A percentile compares a stretch with the other conserved stretches of the same genome.
These are phyloP conservation scores for Lagopus leucura DNA, from an alignment of 2,113 vertebrate genomes.

Conservation along the genomic window DNA sequence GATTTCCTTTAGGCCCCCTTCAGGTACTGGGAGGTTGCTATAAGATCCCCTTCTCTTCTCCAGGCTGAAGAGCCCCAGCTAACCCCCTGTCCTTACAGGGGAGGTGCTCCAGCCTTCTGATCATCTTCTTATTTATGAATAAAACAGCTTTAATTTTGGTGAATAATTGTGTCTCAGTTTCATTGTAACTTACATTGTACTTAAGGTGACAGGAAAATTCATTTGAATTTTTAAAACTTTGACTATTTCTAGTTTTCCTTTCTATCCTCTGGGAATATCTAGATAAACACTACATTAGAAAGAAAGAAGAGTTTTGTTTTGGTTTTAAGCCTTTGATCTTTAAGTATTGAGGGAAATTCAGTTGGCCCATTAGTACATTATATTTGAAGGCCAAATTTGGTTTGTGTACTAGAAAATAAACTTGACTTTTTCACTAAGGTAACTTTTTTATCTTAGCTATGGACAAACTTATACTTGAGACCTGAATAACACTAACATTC, in stretches of 20 bases:
- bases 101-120: no score
- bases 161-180: not conserved
- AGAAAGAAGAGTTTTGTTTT: not conserved
- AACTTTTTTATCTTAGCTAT: not conserved
- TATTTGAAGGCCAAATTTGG: not conserved
- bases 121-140: not conserved
- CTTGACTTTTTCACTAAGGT: not conserved
- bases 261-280: not conserved
- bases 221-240: not conserved
- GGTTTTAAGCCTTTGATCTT: not conserved
- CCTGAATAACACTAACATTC: not conserved
- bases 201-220: not conserved
- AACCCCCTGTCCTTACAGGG: no score
- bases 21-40: no score
- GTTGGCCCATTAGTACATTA: not conserved
- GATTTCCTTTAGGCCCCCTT: no score
- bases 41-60: no score
- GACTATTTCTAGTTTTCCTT: not conserved
- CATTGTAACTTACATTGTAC: not conserved
- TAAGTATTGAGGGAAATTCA: not conserved
- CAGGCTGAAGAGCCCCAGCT: no score
- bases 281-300: not conserved
- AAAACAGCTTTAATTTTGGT: not conserved
- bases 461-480: not conserved
- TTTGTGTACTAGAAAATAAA: conserved; percentile 8